phyloP scores from a whole-genome alignment of 2,113 vertebrate genomes.

The Gasterosteus nipponicus region DNA sequence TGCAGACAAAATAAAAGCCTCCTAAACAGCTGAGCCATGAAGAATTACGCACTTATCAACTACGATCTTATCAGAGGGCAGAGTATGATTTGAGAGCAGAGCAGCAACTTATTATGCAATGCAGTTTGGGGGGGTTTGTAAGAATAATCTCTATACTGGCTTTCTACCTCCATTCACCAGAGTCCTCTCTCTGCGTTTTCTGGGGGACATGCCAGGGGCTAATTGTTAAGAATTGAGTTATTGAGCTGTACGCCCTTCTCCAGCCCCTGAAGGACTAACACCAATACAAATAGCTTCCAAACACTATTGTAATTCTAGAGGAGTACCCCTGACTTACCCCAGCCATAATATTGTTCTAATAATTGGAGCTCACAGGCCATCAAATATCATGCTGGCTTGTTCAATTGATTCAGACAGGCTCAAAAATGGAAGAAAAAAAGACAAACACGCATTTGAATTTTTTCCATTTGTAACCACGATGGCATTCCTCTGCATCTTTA shows the following conservation, averaged over 20 bases:
- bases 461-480: slow-evolving; percentile 66
- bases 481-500: slow-evolving; percentile 61
- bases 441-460: slow-evolving; percentile 58
- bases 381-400: slow-evolving; percentile 80
- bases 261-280: slow-evolving; percentile 76
- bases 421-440: slow-evolving; percentile 26
- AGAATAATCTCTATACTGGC: slow-evolving; percentile 59
- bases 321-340: slow-evolving; percentile 68
- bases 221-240: slow-evolving; percentile 86
- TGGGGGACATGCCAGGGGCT: slow-evolving; percentile 78
- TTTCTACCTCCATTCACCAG: slow-evolving; percentile 52
- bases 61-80: slow-evolving; percentile 45
- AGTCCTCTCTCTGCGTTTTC: slow-evolving; percentile 72
- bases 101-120: slow-evolving; percentile 27
- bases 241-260: slow-evolving; percentile 82
- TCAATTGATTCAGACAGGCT: slow-evolving; percentile 82
- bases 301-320: slow-evolving; percentile 78
- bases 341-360: slow-evolving; percentile 83
- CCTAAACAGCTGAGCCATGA: slow-evolving; percentile 53
- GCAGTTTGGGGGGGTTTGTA: slow-evolving; percentile 40
- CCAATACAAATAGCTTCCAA: slow-evolving; percentile 79
- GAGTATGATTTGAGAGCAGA: slow-evolving; percentile 46
- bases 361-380: slow-evolving; percentile 82
- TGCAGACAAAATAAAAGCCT: slow-evolving; percentile 58
- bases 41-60: slow-evolving; percentile 48